phyloP scores from a whole-genome alignment of 2,113 vertebrate species.

The Solea senegalensis region DNA sequence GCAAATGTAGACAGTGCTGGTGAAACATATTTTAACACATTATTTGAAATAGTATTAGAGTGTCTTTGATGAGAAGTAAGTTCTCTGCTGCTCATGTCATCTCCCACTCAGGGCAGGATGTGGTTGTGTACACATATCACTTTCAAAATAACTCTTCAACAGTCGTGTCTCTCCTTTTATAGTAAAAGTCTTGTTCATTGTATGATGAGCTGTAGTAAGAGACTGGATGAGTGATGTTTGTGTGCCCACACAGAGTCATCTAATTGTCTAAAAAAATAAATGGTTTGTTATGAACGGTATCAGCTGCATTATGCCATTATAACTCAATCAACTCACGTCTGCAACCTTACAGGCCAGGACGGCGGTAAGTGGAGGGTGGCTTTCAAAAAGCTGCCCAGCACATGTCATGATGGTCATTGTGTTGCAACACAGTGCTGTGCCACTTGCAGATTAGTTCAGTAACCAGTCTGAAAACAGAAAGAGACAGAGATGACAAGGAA shows the following conservation, averaged over 20 bases:
- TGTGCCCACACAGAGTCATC: not conserved
- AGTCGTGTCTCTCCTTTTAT: slow-evolving; percentile 74
- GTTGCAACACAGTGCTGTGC: slow-evolving; percentile 17
- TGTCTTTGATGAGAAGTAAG: slow-evolving; percentile 2
- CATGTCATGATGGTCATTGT: slow-evolving; percentile 26
- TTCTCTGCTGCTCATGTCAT: slow-evolving; percentile 41
- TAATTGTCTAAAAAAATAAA: not conserved
- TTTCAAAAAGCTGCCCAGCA: slow-evolving; percentile 26
- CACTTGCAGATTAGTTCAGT: not conserved
- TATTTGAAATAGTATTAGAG: not conserved
- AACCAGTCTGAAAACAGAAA: not conserved
- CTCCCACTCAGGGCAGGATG: slow-evolving; percentile 73
- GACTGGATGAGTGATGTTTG: slow-evolving; percentile 9
- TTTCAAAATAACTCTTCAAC: slow-evolving; percentile 73
- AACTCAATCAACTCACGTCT: slow-evolving; percentile 10
- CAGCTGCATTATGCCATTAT: slow-evolving; percentile 17
- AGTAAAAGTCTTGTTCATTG: slow-evolving; percentile 61
- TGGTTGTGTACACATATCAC: slow-evolving; percentile 69
- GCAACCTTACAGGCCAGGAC: not conserved
- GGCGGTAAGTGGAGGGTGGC: slow-evolving; percentile 19
- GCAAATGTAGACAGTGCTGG: not conserved
- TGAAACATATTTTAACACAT: not conserved
- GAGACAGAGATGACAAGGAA: not conserved
- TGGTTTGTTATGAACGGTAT: not conserved
- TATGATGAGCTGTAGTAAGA: slow-evolving; percentile 1